These are phyloP conservation scores for Microctenopoma stevenorrisi DNA, from an alignment of 2,797 vertebrate species.

Conservation along the genomic window DNA sequence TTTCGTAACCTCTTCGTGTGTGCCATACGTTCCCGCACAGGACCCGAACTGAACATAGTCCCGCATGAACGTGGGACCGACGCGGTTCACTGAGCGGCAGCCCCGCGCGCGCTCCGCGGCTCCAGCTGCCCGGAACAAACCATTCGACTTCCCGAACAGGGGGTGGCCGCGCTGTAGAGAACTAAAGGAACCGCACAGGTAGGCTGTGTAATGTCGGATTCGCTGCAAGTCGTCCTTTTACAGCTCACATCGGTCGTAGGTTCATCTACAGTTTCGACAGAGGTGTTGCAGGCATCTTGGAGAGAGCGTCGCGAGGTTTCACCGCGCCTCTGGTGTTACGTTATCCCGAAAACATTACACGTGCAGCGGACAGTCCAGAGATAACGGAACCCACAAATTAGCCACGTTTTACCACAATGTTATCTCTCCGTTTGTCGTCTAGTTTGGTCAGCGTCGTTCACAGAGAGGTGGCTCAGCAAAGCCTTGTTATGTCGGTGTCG, in stretches of 20 bases:
- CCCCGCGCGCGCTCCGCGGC: not conserved
- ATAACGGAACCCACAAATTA: too few relatives aligned
- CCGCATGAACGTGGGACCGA: not conserved
- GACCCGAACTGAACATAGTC: not conserved
- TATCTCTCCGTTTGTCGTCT: fast-evolving
- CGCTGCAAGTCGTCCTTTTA: not conserved
- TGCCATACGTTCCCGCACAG: not conserved
- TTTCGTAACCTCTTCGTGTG: conserved; percentile 23
- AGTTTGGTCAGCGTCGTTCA: fast-evolving
- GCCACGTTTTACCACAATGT: not conserved
- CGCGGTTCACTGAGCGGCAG: not conserved
- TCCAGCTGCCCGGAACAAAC: conserved; percentile 39
- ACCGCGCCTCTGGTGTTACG: conserved; percentile 8
- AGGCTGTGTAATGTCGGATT: conserved; percentile 30
- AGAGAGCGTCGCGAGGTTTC: not conserved
- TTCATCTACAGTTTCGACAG: fast-evolving
- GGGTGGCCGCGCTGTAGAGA: conserved; percentile 24
- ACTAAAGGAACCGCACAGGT: conserved; percentile 50
- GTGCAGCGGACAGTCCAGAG: not conserved
- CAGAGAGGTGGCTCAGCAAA: not conserved
- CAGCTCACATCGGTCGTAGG: fast-evolving
- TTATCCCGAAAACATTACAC: not conserved
- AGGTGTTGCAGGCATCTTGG: fast-evolving
- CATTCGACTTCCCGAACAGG: conserved; percentile 5
- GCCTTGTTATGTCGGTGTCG: not conserved